Percentiles rank a stretch among this genome's conserved stretches.
Evolutionary conservation across 2,113 vertebrate species (phyloP).

Genomic region (Ciconia stormi): DNA sequence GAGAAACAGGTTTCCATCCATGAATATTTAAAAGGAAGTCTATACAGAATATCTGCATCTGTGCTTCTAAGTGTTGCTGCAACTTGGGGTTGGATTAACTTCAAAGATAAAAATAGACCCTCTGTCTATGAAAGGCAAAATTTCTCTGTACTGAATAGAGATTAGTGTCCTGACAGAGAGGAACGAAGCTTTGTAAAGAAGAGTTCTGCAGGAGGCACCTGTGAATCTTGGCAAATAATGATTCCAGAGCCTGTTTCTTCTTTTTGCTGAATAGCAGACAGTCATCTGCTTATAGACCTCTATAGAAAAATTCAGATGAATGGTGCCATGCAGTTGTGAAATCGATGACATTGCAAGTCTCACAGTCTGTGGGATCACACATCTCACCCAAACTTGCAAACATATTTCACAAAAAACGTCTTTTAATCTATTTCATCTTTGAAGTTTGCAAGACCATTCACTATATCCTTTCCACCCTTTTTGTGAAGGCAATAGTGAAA

Average conservation of each 20-base stretch:
- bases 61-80: constrained; percentile 56
- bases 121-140: constrained; percentile 37
- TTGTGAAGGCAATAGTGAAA: background rate
- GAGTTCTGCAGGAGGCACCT: constrained; percentile 71
- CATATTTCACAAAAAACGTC: background rate
- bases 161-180: constrained; percentile 49
- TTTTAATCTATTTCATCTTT: background rate
- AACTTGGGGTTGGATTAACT: constrained; percentile 48
- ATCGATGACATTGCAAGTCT: background rate
- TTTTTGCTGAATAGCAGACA: constrained; percentile 62
- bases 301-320: constrained; percentile 46
- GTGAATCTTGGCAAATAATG: constrained; percentile 75
- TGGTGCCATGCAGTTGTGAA: constrained; percentile 49
- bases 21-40: constrained; percentile 60
- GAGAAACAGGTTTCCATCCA: constrained; percentile 10
- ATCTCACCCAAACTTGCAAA: background rate
- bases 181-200: constrained; percentile 17
- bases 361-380: background rate
- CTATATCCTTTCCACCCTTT: background rate
- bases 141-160: constrained; percentile 62
- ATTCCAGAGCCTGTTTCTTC: constrained; percentile 35
- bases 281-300: constrained; percentile 56
- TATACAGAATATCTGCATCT: constrained; percentile 59
- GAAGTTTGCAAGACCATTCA: background rate
- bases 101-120: constrained; percentile 69